Percentiles rank a stretch among this genome's conserved stretches.
Evolutionary conservation across 2,113 vertebrate genomes (phyloP).

Genomic region (Cryptotis parvus): DNA sequence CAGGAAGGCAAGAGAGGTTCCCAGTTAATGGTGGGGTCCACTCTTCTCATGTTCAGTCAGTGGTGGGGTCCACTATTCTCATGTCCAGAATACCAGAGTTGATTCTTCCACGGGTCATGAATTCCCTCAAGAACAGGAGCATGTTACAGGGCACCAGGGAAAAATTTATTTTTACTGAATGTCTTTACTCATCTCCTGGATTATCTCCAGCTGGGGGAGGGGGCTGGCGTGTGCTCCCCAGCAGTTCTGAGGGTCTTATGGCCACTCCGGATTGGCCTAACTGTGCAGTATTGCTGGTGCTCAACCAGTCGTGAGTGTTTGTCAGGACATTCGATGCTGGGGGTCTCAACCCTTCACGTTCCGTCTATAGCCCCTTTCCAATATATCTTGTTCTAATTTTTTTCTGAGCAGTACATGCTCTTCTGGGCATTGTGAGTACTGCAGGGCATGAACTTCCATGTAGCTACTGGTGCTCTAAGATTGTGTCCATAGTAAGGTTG

Average conservation of each 20-base stretch:
- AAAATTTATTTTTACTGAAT: background rate
- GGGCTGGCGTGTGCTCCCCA: no score
- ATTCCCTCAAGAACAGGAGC: rapidly evolving
- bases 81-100: background rate
- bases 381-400: background rate
- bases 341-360: no score
- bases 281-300: no score
- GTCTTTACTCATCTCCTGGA: background rate
- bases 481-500: slow-evolving; percentile 17
- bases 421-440: background rate
- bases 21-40: rapidly evolving
- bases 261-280: no score
- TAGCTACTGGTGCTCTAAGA: background rate
- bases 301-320: no score
- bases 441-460: background rate
- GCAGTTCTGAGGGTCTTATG: no score
- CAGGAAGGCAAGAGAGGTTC: background rate
- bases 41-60: background rate
- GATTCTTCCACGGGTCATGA: background rate
- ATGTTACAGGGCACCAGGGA: rapidly evolving
- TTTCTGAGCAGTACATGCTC: background rate
- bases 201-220: background rate
- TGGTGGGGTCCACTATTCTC: rapidly evolving
- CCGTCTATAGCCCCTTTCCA: no score
- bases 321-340: no score